Evolutionary conservation across 2,113 vertebrate genomes (phyloP), one percentile per base, ranked within the genome.

Genomic region (Bufo bufo): DNA sequence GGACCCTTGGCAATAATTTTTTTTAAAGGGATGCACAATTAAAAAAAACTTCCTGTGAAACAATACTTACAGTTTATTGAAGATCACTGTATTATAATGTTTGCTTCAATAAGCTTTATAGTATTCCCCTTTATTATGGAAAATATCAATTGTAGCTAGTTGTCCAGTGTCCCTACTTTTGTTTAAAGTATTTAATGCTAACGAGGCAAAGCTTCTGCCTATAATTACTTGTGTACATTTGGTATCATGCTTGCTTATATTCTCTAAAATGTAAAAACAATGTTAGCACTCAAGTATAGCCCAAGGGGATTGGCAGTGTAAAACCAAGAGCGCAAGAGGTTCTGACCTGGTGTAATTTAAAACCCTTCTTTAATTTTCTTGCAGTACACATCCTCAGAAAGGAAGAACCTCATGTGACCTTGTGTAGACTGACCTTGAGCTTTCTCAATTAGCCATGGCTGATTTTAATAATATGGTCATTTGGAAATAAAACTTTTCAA

Each of bases 401-500:
- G 72, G 84, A 85, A 86, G 75, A 52, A 66, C 75, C 75, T 66
- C 45, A 11, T 1, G 16, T 86, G 85, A 86, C 85, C 85, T 86
- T 52, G 9, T 63, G 33, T 23, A 49, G 13, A 19, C 59, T 43
- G 23, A 52, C 85, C 77, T 79, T 54, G 47, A 79, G 74, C 85
- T 43, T 63, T 86, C 59, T 66, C 75, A 86, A 86, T 86, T 86
- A 69, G 45, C 59, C 85, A 8, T 65, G 13, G 61, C 20, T 80
- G 61, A 86, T 86, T 79, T 79, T 86, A 78, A 86, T 66, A 52
- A 63, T 86, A 52, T 86, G 43, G 85, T 69, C 85, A 79, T 86
- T 86, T 69, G n/a, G 45, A 79, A 86, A 77, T 77, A 65, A 65
- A 66, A 66, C 74, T 77, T 85, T 77, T 61, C 4, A 63, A 59